phyloP scores from a whole-genome alignment of 2,888 invertebrate genomes.

The Drosophila leonis region DNA sequence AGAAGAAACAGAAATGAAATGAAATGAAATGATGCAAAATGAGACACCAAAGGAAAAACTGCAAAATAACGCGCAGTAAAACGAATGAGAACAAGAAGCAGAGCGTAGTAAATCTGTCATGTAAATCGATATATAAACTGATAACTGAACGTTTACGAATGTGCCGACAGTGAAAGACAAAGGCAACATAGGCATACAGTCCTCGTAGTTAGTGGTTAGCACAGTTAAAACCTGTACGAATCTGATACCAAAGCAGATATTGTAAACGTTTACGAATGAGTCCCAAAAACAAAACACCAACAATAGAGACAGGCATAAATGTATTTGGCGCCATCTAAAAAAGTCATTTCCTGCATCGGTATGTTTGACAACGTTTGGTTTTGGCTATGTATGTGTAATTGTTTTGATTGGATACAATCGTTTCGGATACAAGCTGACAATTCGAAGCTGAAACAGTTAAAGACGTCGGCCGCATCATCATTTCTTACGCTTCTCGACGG shows the following conservation, averaged over 20 bases:
- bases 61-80: too few species aligned
- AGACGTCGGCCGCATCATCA: conserved; percentile 4
- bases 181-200: too few species aligned
- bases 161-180: neutral
- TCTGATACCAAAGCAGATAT: neutral
- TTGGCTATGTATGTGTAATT: conserved; percentile 3
- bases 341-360: neutral
- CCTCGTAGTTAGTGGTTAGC: too few species aligned
- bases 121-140: too few species aligned
- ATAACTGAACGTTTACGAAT: neutral
- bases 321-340: neutral
- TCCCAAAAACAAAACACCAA: too few species aligned
- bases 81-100: too few species aligned
- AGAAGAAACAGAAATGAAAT: too few species aligned
- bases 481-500: conserved; percentile 64
- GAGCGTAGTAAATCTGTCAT: too few species aligned
- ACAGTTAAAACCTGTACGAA: neutral
- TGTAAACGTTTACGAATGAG: neutral
- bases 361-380: neutral
- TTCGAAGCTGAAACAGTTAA: conserved; percentile 18
- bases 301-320: neutral
- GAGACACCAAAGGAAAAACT: too few species aligned
- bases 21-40: too few species aligned
- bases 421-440: conserved; percentile 28
- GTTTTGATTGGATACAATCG: conserved; percentile 16